These are phyloP conservation scores for Ophion costatus DNA, from an alignment of 2,888 invertebrate genomes.

Conservation along the genomic window DNA sequence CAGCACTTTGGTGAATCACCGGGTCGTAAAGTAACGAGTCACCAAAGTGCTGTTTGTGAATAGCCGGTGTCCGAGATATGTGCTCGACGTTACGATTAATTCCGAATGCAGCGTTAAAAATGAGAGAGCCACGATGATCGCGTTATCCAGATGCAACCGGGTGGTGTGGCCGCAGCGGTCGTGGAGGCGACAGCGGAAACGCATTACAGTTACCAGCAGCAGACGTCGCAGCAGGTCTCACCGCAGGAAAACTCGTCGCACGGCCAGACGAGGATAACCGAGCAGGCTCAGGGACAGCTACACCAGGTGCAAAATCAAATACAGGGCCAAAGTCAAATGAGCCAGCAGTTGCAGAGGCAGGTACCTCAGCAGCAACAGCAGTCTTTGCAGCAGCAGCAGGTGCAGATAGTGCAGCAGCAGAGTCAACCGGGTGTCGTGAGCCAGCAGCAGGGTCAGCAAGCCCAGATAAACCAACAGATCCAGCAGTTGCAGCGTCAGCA, in stretches of 20 bases:
- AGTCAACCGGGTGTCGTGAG: slow-evolving; percentile 79
- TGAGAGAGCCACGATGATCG: not conserved
- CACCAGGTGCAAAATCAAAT: slow-evolving; percentile 79
- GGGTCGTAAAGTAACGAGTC: no score
- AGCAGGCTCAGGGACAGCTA: slow-evolving; percentile 82
- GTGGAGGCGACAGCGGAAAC: slow-evolving; percentile 82
- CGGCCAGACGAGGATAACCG: slow-evolving; percentile 78
- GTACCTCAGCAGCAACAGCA: slow-evolving; percentile 72
- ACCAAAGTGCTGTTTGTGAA: no score
- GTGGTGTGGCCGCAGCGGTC: slow-evolving; percentile 81
- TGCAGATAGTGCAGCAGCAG: slow-evolving; percentile 70
- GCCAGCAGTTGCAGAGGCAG: slow-evolving; percentile 75
- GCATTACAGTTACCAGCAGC: slow-evolving; percentile 82
- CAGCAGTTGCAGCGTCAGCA: slow-evolving; percentile 75
- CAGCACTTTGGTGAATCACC: no score
- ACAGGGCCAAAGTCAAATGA: slow-evolving; percentile 80
- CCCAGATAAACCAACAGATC: slow-evolving; percentile 53
- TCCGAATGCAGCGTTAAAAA: not conserved
- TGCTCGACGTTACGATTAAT: not conserved
- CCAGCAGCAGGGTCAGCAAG: slow-evolving; percentile 76
- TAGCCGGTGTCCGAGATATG: no score
- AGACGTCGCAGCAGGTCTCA: slow-evolving; percentile 79
- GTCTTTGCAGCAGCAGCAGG: slow-evolving; percentile 60
- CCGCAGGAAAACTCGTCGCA: slow-evolving; percentile 78
- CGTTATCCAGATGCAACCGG: slow-evolving; percentile 78